Conservation (phyloP, 2,113 vertebrate species). For the Forbesichthys papilliferus region DNA sequence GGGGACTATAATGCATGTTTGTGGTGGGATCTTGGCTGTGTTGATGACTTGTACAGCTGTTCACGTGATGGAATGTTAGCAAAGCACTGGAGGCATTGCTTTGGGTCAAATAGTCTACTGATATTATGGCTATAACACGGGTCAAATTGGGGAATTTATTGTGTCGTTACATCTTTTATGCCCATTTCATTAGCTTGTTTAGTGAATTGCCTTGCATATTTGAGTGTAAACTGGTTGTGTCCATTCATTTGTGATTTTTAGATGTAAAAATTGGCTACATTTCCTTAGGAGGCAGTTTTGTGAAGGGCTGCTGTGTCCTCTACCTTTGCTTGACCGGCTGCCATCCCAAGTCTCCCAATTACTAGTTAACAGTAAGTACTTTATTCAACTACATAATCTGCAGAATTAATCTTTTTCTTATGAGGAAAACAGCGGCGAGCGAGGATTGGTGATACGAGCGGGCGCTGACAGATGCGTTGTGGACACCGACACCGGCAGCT, state of each 20-base stretch:
- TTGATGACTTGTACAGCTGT: conserved; percentile 43
- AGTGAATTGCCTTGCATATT: too few species aligned
- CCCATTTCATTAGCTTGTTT: too few species aligned
- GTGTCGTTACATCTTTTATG: too few species aligned
- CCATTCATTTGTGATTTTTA: too few species aligned
- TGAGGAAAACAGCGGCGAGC: conserved; percentile 53
- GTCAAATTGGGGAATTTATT: too few species aligned
- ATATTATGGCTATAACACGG: too few species aligned
- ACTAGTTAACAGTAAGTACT: conserved; percentile 67
- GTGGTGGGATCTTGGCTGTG: conserved; percentile 52
- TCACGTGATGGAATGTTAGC: conserved; percentile 28
- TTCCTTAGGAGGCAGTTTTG: too few species aligned
- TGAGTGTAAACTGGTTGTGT: too few species aligned
- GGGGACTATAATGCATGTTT: conserved; percentile 56
- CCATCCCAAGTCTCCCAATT: conserved; percentile 47
- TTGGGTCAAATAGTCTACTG: not conserved
- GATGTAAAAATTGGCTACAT: too few species aligned
- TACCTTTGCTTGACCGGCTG: conserved; percentile 47
- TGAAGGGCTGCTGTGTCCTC: conserved; percentile 33
- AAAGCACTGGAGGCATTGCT: not conserved
- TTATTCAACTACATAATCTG: conserved; percentile 71
- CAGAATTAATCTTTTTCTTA: conserved; percentile 75
- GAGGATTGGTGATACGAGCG: conserved; percentile 53
- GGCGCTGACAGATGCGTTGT: conserved; percentile 64
- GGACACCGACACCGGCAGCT: conserved; percentile 49